Evolutionary conservation across 2,888 invertebrate species (phyloP).

Genomic region (Brenthis daphne): DNA sequence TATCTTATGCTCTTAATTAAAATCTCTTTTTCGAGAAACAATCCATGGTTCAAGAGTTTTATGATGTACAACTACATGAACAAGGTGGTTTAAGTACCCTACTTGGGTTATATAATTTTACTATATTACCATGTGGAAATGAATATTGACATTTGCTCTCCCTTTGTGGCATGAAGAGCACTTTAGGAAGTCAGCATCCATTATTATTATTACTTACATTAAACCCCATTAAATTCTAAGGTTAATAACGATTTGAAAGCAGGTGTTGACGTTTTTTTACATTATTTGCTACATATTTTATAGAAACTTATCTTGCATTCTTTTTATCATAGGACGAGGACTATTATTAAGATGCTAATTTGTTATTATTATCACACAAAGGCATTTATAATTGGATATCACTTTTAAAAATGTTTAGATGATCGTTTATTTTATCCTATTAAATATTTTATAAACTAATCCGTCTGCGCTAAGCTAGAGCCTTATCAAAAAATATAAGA

Average conservation of each 20-base stretch:
- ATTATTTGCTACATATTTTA: background rate
- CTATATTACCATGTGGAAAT: conserved; percentile 9
- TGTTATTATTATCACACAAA: too few species aligned
- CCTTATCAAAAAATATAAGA: too few species aligned
- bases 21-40: conserved; percentile 30
- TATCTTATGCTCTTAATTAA: conserved; percentile 38
- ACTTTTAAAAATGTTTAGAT: too few species aligned
- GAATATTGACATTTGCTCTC: conserved; percentile 13
- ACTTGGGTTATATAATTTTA: conserved; percentile 14
- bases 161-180: conserved; percentile 15
- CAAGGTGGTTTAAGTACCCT: conserved; percentile 7
- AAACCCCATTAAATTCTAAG: conserved; percentile 4
- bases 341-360: too few species aligned
- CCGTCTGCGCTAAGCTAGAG: too few species aligned
- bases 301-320: too few species aligned
- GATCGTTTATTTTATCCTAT: too few species aligned
- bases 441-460: too few species aligned
- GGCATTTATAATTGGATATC: too few species aligned
- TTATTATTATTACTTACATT: conserved; percentile 19
- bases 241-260: background rate
- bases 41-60: conserved; percentile 24
- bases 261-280: background rate
- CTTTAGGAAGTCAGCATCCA: conserved; percentile 15
- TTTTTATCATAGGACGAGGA: too few species aligned
- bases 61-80: conserved; percentile 25